Evolutionary conservation across 2,888 invertebrate species (phyloP), one percentile per base, ranked within the genome.

Genomic region (Thymelicus acteon): DNA sequence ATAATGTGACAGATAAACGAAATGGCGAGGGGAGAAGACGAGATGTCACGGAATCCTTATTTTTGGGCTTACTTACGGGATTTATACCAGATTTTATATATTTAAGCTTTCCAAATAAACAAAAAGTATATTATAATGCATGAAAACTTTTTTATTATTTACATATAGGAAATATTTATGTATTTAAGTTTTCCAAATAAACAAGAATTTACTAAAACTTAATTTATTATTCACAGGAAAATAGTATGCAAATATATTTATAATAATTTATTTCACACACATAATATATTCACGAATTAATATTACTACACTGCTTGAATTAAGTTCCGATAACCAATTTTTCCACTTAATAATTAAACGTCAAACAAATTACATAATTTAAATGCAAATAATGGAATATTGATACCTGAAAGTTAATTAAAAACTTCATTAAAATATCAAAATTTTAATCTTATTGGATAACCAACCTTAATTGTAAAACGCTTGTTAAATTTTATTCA

Each of bases 1-100:
- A 84, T 86, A 85, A 85, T 80, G 54, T 84, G 81, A 78, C 82
- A 79, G 79, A 76, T 77, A 78, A 76, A 79, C 78, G 78, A 80
- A 77, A 79, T 62, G 47, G 68, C 54, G 62, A 57, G 60, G 58
- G 62, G 70, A 67, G 67, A 71, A 71, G 60, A 61, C 54, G 52
- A 60, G 60, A 74, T 61, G 57, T 67, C 63, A 70, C 64, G 47
- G 24, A 68, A 72, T 67, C 60, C 52, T 74, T 69, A 40, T 63
- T 66, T 72, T 67, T 67, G 15, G 54, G 47, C 57, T 57, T 68
- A 62, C 68, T 62, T 39, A 66, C 12, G 6, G 31, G 57, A 68
- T 62, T 68, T 73, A 62, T 66, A 60, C 60, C 47, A 47, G 61
- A 69, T 48, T 68, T 69, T 72, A 64, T 52, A 74, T 67, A 69